Base-by-base conservation (phyloP, 2,888 invertebrate genomes). In the Sacculina carcini region DNA sequence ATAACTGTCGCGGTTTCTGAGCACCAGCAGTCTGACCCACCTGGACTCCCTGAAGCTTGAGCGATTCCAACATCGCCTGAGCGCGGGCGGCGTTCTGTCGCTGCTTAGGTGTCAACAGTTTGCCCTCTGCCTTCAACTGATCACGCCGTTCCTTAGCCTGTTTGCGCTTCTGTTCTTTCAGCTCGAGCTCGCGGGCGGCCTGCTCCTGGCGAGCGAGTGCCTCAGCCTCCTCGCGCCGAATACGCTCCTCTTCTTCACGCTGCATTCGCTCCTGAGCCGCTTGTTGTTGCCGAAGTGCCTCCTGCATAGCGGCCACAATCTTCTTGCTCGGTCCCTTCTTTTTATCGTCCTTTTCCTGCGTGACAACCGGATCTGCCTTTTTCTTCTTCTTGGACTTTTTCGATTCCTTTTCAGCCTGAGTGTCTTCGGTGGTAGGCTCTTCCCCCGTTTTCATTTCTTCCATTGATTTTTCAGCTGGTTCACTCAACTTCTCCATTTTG, bases 81-180 rank as follows among this genome's bases (percentile, higher is more conserved):
- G 87, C 86, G 58, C 89, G 72, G 0, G 83, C 81, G 56, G 80
- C 76, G 59, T 87, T 87, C 57, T 82, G 82, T 64, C 86, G 90
- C 64, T 98, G 90, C 65, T 90, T 90, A 0, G 84, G 78, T 2
- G 90, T 90, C 53, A 94, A 67, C 31, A 89, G 70, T 67, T 89
- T 94, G 3, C 96, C 96, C 68, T 94, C 94, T n/a, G 84, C 85
- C 66, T 94, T 94, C 59, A 89, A 71, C 62, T 86, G 73, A 61
- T 87, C 87, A 65, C 85, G 87, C 48, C 83, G 74, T 62, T 90
- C 90, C 62, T 86, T 87, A 67, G 90, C 86, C 62, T 85, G 85
- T 61, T 80, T 79, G 63, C 87, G 94, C 64, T 80, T 86, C 62
- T 75, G 77, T 58, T 84, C 85, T 62, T 82, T 89, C 56, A 74